Base-by-base conservation (phyloP, 35 echinoderm and acorn worm genomes). In the Acanthaster planci region DNA sequence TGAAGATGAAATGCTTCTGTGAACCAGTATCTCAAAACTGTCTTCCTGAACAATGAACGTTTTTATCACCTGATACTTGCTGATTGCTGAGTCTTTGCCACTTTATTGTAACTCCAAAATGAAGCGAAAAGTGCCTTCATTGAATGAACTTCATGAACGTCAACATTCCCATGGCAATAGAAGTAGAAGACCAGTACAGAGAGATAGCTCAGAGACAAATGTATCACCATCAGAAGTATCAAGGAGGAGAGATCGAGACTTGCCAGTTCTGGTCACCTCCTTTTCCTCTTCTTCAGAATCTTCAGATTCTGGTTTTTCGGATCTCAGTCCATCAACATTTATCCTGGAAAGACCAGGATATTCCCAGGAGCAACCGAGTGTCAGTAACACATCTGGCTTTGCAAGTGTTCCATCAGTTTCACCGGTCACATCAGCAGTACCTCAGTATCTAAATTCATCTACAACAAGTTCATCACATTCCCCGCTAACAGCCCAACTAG, bases 231-330 rank as follows among this genome's bases (percentile, higher is more conserved):
- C 77, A 79, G n/a, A 30, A 10, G 22, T 19, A 21, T 23, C 44
- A 17, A 30, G 64, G 64, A 34, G 34, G 30, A 72, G 64, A 72
- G 64, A 79, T 38, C 30, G 77, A 17, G 31, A 52, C 72, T 36
- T 44, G 79, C 85, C 75, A 35, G 6, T 34, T 5, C 76, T 87
- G 16, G 51, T 60, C 27, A 40, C 40, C 18, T 51, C 85, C 27
- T 55, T 87, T 44, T 90, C 89, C 2, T 84, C 55, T 9, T 85
- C 89, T 6, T 84, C 88, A 35, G 89, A 91, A 75, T 85, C 83
- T 0, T 60, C 89, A 18, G 89, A 91, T 47, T 85, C 89, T 6
- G 50, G 67, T 27, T 67, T 85, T 52, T 44, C 56, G 30, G 89
- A 91, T n/a, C 64, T 72, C 23, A 85, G 34, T 34, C 44, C 76